Conservation (phyloP, 1,140 invertebrate genomes). For the Drosophila ironensis region DNA sequence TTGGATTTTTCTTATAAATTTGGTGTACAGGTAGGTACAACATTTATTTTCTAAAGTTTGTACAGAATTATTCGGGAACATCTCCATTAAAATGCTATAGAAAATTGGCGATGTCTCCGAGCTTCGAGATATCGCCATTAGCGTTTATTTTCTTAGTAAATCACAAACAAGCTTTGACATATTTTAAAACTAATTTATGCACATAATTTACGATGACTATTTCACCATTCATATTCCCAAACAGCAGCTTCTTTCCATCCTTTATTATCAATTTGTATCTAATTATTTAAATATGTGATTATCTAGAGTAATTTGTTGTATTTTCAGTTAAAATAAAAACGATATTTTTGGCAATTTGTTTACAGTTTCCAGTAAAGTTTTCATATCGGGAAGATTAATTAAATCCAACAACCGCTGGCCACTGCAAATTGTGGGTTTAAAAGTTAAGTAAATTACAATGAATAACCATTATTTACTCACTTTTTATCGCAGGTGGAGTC, state of each 20-base stretch:
- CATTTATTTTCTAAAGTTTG: neutral
- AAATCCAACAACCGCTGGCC: slow-evolving; percentile 19
- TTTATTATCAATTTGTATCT: neutral
- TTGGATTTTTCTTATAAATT: neutral
- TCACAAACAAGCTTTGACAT: neutral
- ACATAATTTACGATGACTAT: neutral
- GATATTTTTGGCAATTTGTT: slow-evolving; percentile 4
- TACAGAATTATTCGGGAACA: neutral
- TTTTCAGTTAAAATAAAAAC: slow-evolving; percentile 27
- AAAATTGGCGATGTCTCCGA: neutral
- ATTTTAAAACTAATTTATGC: slow-evolving; percentile 6
- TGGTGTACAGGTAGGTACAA: too few species aligned
- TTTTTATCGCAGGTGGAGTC: slow-evolving; percentile 44
- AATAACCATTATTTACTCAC: slow-evolving; percentile 17
- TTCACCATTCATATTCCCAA: neutral
- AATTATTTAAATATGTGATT: neutral
- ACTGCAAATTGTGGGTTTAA: slow-evolving; percentile 7
- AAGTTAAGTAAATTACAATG: neutral
- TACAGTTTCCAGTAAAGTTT: slow-evolving; percentile 4
- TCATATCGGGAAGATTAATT: neutral
- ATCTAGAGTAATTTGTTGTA: neutral
- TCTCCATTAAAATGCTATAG: neutral
- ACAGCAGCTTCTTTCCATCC: neutral
- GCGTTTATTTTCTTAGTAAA: neutral
- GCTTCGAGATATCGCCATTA: neutral